Percentiles rank a stretch among this genome's conserved stretches.
These are phyloP conservation scores for Aphelenchoides fujianensis DNA, from an alignment of 1,140 invertebrate species.

Conservation along the genomic window DNA sequence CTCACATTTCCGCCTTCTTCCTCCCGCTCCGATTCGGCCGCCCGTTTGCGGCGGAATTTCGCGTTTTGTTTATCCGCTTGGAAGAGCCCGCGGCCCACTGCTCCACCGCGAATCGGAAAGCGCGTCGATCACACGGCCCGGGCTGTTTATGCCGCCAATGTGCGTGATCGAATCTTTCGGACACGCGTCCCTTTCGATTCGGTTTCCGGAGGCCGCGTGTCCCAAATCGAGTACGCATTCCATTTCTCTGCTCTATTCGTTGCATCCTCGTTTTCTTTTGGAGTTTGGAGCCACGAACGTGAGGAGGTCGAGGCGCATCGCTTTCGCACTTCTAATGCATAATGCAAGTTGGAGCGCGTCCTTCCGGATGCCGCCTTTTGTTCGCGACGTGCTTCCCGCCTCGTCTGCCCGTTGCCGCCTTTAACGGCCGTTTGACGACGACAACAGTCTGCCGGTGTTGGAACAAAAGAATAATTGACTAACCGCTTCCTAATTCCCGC, in stretches of 20 bases:
- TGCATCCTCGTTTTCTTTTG: no score
- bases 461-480: no score
- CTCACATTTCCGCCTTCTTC: constrained; percentile 1
- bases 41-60: not conserved
- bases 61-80: not conserved
- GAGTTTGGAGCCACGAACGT: no score
- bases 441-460: no score
- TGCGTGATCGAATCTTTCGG: not conserved
- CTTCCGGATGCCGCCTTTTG: no score
- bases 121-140: no score
- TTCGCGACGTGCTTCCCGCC: no score
- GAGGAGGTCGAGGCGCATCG: not conserved
- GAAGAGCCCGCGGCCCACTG: no score
- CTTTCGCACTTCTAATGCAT: not conserved
- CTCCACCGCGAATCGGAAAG: not conserved
- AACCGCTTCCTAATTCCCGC: constrained; percentile 1
- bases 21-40: not conserved
- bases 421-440: no score
- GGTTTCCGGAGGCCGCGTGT: not conserved
- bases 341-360: not conserved
- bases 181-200: not conserved
- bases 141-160: not conserved
- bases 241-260: no score
- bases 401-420: no score
- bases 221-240: no score